A percentile compares a stretch with the other conserved stretches of the same genome.
These are phyloP conservation scores for Rhynchophorus ferrugineus DNA, from an alignment of 1,140 invertebrate genomes.

Conservation along the genomic window DNA sequence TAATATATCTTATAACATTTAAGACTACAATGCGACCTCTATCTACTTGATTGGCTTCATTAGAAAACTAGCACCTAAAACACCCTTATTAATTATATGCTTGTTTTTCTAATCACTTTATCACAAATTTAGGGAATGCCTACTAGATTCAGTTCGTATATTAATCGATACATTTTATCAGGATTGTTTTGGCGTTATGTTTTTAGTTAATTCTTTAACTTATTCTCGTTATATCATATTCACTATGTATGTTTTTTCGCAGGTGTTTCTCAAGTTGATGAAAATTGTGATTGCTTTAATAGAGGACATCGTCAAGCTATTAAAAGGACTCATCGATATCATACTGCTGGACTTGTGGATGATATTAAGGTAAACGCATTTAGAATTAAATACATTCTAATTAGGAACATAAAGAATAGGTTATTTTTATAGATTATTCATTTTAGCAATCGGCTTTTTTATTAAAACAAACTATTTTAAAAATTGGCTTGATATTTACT, in stretches of 20 bases:
- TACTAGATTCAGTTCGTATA: too few species aligned
- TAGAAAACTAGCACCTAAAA: neutral
- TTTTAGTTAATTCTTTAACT: too few species aligned
- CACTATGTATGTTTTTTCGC: too few species aligned
- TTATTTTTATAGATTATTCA: slow-evolving; percentile 9
- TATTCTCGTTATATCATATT: too few species aligned
- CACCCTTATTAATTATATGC: neutral
- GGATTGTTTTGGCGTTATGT: too few species aligned
- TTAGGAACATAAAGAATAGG: too few species aligned
- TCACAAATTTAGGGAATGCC: neutral
- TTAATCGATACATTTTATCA: too few species aligned
- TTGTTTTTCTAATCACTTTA: neutral
- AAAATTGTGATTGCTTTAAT: slow-evolving; percentile 36
- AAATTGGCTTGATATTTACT: too few species aligned
- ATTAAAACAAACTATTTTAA: too few species aligned
- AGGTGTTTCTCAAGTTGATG: slow-evolving; percentile 28
- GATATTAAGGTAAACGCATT: slow-evolving; percentile 49
- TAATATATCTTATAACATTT: too few species aligned
- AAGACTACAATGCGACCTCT: too few species aligned
- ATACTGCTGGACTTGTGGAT: slow-evolving; percentile 60
- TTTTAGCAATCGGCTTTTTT: neutral
- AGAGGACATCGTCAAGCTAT: slow-evolving; percentile 40
- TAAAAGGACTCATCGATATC: slow-evolving; percentile 50
- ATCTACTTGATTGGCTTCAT: neutral
- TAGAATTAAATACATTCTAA: too few species aligned